A percentile compares a stretch with the other conserved stretches of the same genome.
Conservation (phyloP, 1,140 invertebrate species). For the Drosophila kepulauana region DNA sequence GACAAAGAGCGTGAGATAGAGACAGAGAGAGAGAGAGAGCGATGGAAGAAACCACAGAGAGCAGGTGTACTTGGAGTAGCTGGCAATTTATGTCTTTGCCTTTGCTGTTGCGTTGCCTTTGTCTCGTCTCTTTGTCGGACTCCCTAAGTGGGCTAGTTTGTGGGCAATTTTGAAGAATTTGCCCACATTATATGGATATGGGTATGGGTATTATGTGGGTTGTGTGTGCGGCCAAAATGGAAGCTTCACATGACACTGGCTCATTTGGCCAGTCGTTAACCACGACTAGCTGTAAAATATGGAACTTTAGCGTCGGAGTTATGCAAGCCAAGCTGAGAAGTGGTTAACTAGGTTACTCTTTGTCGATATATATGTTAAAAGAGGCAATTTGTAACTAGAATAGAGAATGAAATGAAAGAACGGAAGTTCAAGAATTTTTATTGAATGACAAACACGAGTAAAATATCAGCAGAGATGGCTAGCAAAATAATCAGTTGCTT, state of each 20-base stretch:
- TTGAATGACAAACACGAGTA: neutral
- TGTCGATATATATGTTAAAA: too few species aligned
- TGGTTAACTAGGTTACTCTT: neutral
- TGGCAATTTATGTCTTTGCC: conserved; percentile 43
- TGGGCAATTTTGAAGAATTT: conserved; percentile 76
- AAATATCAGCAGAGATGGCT: neutral
- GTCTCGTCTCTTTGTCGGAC: conserved; percentile 48
- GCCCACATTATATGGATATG: conserved; percentile 48
- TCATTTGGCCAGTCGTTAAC: conserved; percentile 57
- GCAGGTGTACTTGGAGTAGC: conserved; percentile 31
- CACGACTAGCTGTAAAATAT: conserved; percentile 34
- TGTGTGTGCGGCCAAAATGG: conserved; percentile 57
- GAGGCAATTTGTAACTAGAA: neutral
- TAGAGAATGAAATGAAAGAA: neutral
- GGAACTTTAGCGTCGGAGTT: neutral
- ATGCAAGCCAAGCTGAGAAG: conserved; percentile 7
- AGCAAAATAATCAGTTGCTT: neutral
- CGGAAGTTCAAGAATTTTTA: neutral
- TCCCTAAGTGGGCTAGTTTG: conserved; percentile 74
- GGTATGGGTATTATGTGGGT: conserved; percentile 10
- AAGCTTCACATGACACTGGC: conserved; percentile 69
- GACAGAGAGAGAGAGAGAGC: neutral
- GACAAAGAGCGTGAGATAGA: too few species aligned
- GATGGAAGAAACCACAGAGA: conserved; percentile 5
- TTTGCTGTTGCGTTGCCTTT: conserved; percentile 8